phyloP scores from a whole-genome alignment of 2,113 vertebrate genomes.

The Leucosticte australis region DNA sequence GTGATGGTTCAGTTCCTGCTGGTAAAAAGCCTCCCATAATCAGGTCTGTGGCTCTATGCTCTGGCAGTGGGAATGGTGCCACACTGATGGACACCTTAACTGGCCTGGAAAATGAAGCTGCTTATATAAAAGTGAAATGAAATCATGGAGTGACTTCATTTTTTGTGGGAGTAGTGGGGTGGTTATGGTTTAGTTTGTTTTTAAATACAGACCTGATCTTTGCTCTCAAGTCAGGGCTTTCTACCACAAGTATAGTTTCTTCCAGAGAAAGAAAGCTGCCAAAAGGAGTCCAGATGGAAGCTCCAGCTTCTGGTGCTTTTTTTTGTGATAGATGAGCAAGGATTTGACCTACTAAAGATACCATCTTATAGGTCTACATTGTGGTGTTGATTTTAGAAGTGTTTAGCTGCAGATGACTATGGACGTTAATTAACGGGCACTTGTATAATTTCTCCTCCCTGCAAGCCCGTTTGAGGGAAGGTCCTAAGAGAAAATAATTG shows the following conservation, averaged over 20 bases:
- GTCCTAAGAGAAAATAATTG: background rate
- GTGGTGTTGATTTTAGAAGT: background rate
- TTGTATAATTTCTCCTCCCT: background rate
- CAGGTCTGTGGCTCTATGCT: accelerated
- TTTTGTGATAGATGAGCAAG: background rate
- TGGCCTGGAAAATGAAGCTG: background rate
- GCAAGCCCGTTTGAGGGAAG: background rate
- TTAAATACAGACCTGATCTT: background rate
- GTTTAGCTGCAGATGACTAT: background rate
- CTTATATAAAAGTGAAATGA: background rate
- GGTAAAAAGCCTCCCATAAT: background rate
- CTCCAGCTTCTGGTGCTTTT: background rate
- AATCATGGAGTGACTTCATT: background rate
- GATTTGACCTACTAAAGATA: background rate
- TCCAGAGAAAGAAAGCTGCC: background rate
- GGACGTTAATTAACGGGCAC: background rate
- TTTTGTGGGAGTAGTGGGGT: accelerated
- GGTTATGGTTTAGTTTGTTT: background rate
- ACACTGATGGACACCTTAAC: accelerated
- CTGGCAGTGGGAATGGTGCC: background rate
- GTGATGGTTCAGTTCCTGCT: background rate
- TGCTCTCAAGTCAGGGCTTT: background rate
- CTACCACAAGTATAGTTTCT: background rate
- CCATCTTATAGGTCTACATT: accelerated
- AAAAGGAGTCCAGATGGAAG: background rate